These are phyloP conservation scores for Parthenolecanium corni DNA, from an alignment of 2,888 invertebrate species.

Conservation along the genomic window DNA sequence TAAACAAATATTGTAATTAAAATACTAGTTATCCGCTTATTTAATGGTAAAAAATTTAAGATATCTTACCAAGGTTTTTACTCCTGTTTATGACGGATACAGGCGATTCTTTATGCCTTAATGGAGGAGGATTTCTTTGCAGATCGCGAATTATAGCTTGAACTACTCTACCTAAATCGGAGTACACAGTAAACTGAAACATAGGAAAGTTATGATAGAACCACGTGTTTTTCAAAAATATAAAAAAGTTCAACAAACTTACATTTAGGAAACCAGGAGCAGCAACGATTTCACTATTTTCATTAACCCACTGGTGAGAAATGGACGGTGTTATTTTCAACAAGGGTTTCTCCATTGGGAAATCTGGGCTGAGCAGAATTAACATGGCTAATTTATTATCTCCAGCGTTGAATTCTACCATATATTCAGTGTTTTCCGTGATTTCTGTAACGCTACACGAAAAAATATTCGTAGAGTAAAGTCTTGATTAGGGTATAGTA, in stretches of 20 bases:
- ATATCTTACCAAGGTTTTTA: slow-evolving; percentile 2
- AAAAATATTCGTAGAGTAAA: not conserved
- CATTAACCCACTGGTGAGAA: slow-evolving; percentile 60
- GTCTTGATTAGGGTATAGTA: too few relatives aligned
- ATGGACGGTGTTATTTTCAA: slow-evolving; percentile 55
- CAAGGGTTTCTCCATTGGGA: slow-evolving; percentile 63
- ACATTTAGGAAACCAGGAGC: slow-evolving; percentile 66
- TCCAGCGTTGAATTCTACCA: slow-evolving; percentile 55
- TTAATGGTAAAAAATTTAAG: not conserved
- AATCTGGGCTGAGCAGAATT: slow-evolving; percentile 54
- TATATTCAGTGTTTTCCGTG: slow-evolving; percentile 57
- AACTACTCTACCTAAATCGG: slow-evolving; percentile 67
- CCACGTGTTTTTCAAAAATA: slow-evolving; percentile 1
- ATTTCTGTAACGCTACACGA: slow-evolving; percentile 55
- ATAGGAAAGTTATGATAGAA: slow-evolving; percentile 18
- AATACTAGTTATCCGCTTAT: not conserved
- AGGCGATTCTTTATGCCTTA: slow-evolving; percentile 19
- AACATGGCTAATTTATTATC: slow-evolving; percentile 53
- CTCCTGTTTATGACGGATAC: not conserved
- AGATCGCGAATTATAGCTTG: slow-evolving; percentile 70
- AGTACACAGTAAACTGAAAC: slow-evolving; percentile 56
- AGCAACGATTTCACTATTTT: slow-evolving; percentile 54
- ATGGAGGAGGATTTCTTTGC: slow-evolving; percentile 50
- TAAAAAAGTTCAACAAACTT: slow-evolving; percentile 35
- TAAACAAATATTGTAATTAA: slow-evolving; percentile 3